A percentile compares a stretch with the other conserved stretches of the same genome.
phyloP scores from a whole-genome alignment of 2,113 vertebrate genomes.

The Loxodonta africana region DNA sequence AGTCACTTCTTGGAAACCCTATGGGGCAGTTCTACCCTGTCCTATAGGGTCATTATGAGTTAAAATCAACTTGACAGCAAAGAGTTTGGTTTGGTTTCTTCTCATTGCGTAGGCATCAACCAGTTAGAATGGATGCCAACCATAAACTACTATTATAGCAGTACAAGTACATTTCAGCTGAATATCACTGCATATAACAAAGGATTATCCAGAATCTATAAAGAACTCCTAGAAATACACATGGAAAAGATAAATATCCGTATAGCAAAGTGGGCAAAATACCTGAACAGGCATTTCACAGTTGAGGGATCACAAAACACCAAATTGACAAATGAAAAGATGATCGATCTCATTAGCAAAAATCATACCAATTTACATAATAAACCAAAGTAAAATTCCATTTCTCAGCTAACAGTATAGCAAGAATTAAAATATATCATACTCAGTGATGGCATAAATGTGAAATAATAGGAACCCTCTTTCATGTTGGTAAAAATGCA shows the following conservation, averaged over 20 bases:
- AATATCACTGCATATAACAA: background rate
- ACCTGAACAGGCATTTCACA: background rate
- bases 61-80: no score
- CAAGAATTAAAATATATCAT: background rate
- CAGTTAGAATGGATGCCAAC: background rate
- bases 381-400: background rate
- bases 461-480: background rate
- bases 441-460: background rate
- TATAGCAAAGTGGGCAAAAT: background rate
- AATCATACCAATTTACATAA: slow-evolving; percentile 17
- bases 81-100: no score
- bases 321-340: slow-evolving; percentile 8
- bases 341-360: background rate
- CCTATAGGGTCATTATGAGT: no score
- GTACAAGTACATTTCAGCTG: background rate
- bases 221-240: background rate
- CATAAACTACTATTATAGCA: background rate
- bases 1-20: no score
- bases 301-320: background rate
- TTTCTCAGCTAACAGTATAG: background rate
- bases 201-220: slow-evolving; percentile 1
- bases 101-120: background rate
- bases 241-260: background rate
- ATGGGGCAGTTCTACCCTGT: no score
- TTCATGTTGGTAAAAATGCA: background rate